These are phyloP conservation scores for Myopa testacea DNA, from an alignment of 2,888 invertebrate genomes.

Conservation along the genomic window DNA sequence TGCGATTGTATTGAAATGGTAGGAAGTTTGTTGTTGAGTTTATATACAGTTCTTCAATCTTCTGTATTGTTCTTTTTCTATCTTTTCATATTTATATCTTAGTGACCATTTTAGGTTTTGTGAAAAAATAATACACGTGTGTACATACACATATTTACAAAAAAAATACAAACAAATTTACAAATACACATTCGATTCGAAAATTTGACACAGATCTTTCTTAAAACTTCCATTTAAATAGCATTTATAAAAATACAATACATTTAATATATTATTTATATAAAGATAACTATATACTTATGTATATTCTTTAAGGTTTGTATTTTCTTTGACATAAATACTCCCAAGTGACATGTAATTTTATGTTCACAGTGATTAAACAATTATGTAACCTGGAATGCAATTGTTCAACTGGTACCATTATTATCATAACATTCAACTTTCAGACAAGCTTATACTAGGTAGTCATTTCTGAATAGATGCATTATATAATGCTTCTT, in stretches of 20 bases:
- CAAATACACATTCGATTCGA: neutral
- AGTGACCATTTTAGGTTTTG: neutral
- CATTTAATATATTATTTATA: neutral
- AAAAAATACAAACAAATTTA: too few relatives aligned
- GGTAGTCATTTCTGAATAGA: neutral
- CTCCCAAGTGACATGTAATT: neutral
- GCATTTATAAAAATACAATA: neutral
- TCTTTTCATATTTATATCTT: neutral
- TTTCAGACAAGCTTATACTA: neutral
- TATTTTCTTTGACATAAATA: neutral
- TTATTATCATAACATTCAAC: neutral
- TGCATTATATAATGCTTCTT: neutral
- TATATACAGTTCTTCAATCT: neutral
- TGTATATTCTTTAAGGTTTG: neutral
- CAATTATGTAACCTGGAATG: neutral
- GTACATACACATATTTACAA: too few relatives aligned
- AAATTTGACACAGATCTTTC: neutral
- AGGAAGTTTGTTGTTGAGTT: neutral
- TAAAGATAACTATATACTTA: neutral
- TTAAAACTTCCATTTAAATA: neutral
- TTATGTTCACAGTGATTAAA: too few relatives aligned
- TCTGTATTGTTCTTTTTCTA: neutral
- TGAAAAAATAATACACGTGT: too few relatives aligned
- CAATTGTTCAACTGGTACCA: neutral
- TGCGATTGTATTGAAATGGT: constrained; percentile 5